phyloP scores from a whole-genome alignment of 2,797 vertebrate species.

The Brotula barbata region DNA sequence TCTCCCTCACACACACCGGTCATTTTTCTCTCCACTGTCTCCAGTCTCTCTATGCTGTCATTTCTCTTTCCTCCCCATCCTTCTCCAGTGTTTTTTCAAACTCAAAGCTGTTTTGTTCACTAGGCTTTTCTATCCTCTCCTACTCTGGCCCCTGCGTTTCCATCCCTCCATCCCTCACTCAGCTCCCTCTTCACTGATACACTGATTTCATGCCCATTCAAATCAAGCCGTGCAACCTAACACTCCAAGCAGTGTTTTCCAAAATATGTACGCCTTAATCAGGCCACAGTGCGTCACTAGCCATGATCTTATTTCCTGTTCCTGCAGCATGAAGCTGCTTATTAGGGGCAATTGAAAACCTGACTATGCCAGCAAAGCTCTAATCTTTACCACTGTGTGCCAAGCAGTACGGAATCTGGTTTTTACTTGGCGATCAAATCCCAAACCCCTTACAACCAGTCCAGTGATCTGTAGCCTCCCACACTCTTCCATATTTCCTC shows the following conservation, averaged over 20 bases:
- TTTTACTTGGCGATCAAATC: slow-evolving; percentile 41
- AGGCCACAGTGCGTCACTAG: slow-evolving; percentile 7
- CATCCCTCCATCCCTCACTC: slow-evolving; percentile 32
- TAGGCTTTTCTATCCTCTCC: slow-evolving; percentile 22
- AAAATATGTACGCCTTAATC: slow-evolving; percentile 13
- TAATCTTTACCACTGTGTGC: slow-evolving; percentile 30
- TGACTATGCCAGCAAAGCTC: slow-evolving; percentile 20
- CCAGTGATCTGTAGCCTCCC: slow-evolving; percentile 38
- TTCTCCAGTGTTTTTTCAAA: not conserved
- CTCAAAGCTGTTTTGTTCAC: not conserved
- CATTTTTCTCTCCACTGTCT: slow-evolving; percentile 4
- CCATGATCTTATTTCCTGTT: slow-evolving; percentile 25
- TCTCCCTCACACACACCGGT: slow-evolving; percentile 14
- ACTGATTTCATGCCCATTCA: slow-evolving; percentile 49
- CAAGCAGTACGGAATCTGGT: no score
- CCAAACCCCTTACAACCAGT: slow-evolving; percentile 31
- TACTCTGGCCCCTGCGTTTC: slow-evolving; percentile 34
- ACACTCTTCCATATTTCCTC: slow-evolving; percentile 1
- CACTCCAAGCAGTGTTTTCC: slow-evolving; percentile 16
- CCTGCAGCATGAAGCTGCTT: slow-evolving; percentile 23
- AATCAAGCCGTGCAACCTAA: slow-evolving; percentile 27
- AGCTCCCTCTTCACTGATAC: slow-evolving; percentile 26
- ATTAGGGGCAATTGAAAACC: slow-evolving; percentile 1
- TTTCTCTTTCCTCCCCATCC: slow-evolving; percentile 11
- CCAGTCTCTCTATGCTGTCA: slow-evolving; percentile 17